Base-by-base conservation (phyloP, 1,140 invertebrate species). In the Melanaphis sacchari region DNA sequence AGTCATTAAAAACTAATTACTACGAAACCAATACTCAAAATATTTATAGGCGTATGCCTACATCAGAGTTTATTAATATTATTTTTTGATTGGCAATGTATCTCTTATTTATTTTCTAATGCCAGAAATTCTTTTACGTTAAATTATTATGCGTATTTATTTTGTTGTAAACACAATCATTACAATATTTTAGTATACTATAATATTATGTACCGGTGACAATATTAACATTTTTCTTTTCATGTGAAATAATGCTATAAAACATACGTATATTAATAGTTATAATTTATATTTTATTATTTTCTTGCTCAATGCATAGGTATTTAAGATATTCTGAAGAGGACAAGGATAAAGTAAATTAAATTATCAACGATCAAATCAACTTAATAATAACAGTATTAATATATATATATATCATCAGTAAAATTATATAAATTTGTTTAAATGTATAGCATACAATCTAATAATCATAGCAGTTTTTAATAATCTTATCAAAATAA, bases 1-100 rank as follows among this genome's bases (percentile, higher is more conserved):
- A 49, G n/a, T 54, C 46, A 26, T 89, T 89, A 89, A 89, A 54
- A 89, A 89, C 87, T 54, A 89, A 52, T 89, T 89, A 89, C 46
- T 5, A 88, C 15, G 41, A 88, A 88, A 88, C 31, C 43, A 88
- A 88, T 88, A 88, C 85, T 43, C 82, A 84, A 41, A 26, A 41
- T 41, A 84, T 22, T 38, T 38, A 38, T 41, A 66, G 31, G 31
- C n/a, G 26, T 41, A n/a, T 84, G 11, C 81, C 38, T 26, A 84
- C 24, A 31, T 66, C 31, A 15, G 31, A 31, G 15, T 59, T 59
- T 31, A 66, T 66, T 59, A 31, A 31, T 59, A 59, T 54, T 54
- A 31, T 59, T 66, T n/a, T 22, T 31, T 1, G 24, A 38, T 82
- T 24, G 22, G 38, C 36, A 82, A 49, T 49, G 2, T 82, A 18